Evolutionary conservation across 2,797 vertebrate genomes (phyloP).

Genomic region (Pangasius mekongensis): DNA sequence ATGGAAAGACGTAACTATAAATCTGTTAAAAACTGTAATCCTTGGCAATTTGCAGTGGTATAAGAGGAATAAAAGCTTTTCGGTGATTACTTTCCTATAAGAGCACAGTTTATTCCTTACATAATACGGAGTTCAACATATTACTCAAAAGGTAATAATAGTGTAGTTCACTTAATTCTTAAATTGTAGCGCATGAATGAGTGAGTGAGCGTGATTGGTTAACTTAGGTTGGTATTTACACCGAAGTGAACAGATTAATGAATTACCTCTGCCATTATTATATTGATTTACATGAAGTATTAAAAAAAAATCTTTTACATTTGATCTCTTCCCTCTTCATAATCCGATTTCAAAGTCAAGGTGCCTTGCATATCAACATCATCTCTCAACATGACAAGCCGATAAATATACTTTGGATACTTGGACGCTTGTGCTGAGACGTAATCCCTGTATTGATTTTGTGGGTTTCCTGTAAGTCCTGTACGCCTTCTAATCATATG

Average conservation of each 20-base stretch:
- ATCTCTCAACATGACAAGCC: conserved; percentile 23
- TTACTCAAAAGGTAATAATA: neutral
- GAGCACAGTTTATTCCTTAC: neutral
- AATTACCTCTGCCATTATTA: neutral
- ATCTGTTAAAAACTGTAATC: neutral
- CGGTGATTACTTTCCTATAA: neutral
- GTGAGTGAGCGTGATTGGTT: neutral
- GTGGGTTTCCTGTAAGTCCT: conserved; percentile 16
- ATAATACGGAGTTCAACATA: neutral
- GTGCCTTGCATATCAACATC: neutral
- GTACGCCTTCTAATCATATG: neutral
- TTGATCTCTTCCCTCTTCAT: neutral
- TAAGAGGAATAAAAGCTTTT: neutral
- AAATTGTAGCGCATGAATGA: neutral
- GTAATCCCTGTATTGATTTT: conserved; percentile 36
- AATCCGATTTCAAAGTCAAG: neutral
- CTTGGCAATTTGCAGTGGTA: neutral
- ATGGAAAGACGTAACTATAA: neutral
- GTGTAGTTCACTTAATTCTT: neutral
- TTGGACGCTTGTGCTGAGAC: neutral
- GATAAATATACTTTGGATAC: conserved; percentile 21
- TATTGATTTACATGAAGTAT: neutral
- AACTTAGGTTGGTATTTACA: neutral
- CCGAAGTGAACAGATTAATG: neutral
- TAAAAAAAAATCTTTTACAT: neutral